phyloP scores from a whole-genome alignment of 1,140 invertebrate species.

The Camponotus pennsylvanicus region DNA sequence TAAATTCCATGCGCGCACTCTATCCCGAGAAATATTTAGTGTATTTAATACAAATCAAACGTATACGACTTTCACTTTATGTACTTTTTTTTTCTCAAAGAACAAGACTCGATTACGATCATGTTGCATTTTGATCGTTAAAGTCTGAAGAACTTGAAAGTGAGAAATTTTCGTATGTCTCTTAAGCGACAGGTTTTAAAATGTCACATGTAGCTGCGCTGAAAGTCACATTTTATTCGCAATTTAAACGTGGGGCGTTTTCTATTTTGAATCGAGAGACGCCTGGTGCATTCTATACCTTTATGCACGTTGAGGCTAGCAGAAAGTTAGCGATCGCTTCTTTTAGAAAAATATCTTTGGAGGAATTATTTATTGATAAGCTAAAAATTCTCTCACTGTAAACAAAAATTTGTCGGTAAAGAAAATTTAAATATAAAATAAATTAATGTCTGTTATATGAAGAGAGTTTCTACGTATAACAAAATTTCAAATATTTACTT shows the following conservation, averaged over 20 bases:
- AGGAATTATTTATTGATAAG: not conserved
- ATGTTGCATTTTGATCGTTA: not conserved
- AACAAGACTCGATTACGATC: not conserved
- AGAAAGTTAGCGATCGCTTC: slow-evolving; percentile 21
- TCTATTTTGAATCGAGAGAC: slow-evolving; percentile 81
- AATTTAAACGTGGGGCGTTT: slow-evolving; percentile 17
- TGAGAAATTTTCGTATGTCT: not conserved
- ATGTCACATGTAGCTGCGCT: not conserved
- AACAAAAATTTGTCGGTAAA: too few relatives aligned
- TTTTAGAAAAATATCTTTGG: too few relatives aligned
- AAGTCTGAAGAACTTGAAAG: not conserved
- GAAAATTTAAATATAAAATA: too few relatives aligned
- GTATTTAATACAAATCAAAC: not conserved
- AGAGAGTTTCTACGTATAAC: too few relatives aligned
- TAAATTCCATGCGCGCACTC: not conserved
- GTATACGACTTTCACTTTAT: too few relatives aligned
- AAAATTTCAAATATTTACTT: too few relatives aligned
- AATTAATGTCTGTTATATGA: too few relatives aligned
- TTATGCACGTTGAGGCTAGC: slow-evolving; percentile 60
- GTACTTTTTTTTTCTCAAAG: not conserved
- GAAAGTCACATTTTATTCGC: slow-evolving; percentile 25
- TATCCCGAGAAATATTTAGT: not conserved
- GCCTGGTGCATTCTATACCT: slow-evolving; percentile 78
- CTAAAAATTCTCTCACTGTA: too few relatives aligned
- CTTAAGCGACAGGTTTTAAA: not conserved